Percentiles rank a stretch among this genome's conserved stretches.
phyloP scores from a whole-genome alignment of 2,797 vertebrate genomes.

The Brachymystax lenok region DNA sequence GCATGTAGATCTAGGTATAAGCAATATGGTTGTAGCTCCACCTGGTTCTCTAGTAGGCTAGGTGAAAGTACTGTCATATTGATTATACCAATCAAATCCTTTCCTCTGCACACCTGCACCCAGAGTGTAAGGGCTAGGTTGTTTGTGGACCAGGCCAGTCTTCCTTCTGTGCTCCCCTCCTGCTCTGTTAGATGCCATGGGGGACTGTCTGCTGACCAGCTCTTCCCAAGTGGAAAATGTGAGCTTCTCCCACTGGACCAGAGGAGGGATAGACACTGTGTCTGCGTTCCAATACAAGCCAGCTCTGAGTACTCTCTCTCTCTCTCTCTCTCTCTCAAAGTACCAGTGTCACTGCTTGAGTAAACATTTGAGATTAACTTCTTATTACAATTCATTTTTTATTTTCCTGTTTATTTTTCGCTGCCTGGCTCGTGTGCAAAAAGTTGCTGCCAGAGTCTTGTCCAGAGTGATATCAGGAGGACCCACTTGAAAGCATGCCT shows the following conservation, averaged over 20 bases:
- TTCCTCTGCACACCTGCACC: not conserved
- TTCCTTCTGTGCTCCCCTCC: too few species aligned
- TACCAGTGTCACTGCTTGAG: constrained; percentile 32
- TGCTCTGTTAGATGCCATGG: constrained; percentile 10
- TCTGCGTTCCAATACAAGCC: constrained; percentile 31
- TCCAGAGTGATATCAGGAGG: not conserved
- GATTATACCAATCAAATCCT: not conserved
- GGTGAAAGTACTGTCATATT: not conserved
- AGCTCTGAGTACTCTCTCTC: not conserved
- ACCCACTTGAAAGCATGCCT: not conserved
- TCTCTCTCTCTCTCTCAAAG: not conserved
- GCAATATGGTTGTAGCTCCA: not conserved
- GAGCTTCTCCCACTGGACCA: constrained; percentile 65
- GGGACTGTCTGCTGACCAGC: constrained; percentile 52
- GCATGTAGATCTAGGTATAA: not conserved
- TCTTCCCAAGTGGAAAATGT: constrained; percentile 74
- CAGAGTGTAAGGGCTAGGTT: not conserved
- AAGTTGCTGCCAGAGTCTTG: not conserved
- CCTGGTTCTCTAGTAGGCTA: not conserved
- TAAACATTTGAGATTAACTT: constrained; percentile 49
- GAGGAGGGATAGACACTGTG: constrained; percentile 73
- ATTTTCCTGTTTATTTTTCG: constrained; percentile 25
- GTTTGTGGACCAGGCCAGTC: not conserved
- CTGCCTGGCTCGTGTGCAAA: constrained; percentile 7
- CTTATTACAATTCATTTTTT: constrained; percentile 27